phyloP scores from a whole-genome alignment of 2,888 invertebrate species.

The Gonocerus acuteangulatus region DNA sequence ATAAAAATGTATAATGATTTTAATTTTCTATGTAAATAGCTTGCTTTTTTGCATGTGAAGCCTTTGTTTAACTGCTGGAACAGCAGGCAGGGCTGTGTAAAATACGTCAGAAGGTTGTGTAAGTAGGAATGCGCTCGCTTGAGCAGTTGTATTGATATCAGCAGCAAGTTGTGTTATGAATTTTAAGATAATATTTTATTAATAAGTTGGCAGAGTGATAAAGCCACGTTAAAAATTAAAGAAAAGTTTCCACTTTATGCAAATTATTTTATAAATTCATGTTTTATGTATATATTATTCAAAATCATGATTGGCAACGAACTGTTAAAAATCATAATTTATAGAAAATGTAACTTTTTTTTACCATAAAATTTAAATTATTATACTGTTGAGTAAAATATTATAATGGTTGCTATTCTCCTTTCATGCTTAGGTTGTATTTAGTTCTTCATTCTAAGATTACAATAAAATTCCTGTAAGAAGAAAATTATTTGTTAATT shows the following conservation, averaged over 20 bases:
- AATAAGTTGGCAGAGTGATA: conserved; percentile 8
- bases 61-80: conserved; percentile 16
- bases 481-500: too few relatives aligned
- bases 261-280: conserved; percentile 16
- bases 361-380: neutral
- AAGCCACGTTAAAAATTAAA: conserved; percentile 15
- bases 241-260: neutral
- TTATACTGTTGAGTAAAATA: neutral
- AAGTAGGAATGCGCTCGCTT: conserved; percentile 21
- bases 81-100: conserved; percentile 21
- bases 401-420: conserved; percentile 16
- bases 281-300: conserved; percentile 7
- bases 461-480: conserved; percentile 14
- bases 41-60: conserved; percentile 18
- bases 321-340: neutral
- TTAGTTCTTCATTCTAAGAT: conserved; percentile 18
- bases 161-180: conserved; percentile 17
- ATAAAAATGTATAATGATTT: neutral
- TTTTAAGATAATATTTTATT: conserved; percentile 17
- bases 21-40: neutral
- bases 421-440: conserved; percentile 20
- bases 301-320: neutral
- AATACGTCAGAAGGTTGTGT: conserved; percentile 23
- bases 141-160: conserved; percentile 14
- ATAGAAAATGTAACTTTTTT: conserved; percentile 3